phyloP scores from a whole-genome alignment of 1,140 invertebrate genomes.

The Caerostris extrusa region DNA sequence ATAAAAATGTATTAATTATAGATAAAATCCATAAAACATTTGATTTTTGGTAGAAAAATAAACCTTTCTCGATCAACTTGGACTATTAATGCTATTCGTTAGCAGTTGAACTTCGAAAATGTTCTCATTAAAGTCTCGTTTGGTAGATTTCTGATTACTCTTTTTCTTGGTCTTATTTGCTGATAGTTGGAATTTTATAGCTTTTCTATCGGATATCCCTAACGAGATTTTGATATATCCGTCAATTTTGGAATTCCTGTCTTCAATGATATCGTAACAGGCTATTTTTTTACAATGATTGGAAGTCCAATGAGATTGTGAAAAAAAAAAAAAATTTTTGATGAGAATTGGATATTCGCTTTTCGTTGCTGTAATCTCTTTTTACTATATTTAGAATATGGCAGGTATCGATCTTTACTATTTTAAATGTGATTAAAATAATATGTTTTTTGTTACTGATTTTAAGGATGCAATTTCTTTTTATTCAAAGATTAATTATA shows the following conservation, averaged over 20 bases:
- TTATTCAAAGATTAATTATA: too few relatives aligned
- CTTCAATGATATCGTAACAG: neutral
- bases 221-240: conserved; percentile 44
- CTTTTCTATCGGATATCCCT: conserved; percentile 34
- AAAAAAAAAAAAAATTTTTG: too few relatives aligned
- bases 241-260: neutral
- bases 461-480: too few relatives aligned
- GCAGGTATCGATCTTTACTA: too few relatives aligned
- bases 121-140: conserved; percentile 34
- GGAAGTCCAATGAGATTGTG: neutral
- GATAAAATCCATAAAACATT: too few relatives aligned
- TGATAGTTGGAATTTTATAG: conserved; percentile 24
- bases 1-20: too few relatives aligned
- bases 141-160: conserved; percentile 25
- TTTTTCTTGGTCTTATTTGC: neutral
- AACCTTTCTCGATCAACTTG: neutral
- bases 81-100: neutral
- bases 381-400: too few relatives aligned
- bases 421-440: too few relatives aligned
- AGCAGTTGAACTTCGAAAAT: neutral
- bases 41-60: neutral
- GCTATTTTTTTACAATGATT: neutral
- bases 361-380: too few relatives aligned
- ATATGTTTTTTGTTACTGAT: too few relatives aligned
- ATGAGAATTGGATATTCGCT: too few relatives aligned